Base-by-base conservation (phyloP, 2,888 invertebrate genomes). In the Chymomyza fuscimana region DNA sequence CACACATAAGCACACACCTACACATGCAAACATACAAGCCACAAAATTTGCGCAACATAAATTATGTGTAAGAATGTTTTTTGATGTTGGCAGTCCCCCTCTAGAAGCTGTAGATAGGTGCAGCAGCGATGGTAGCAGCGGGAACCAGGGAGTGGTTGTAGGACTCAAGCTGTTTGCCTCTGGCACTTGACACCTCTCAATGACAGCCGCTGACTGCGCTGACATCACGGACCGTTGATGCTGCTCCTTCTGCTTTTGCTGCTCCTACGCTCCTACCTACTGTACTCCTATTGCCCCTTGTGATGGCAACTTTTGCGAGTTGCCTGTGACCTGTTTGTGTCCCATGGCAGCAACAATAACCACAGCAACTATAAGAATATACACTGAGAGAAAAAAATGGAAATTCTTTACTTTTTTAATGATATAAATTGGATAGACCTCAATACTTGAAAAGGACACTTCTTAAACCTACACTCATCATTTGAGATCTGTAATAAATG, bases 171-270 rank as follows among this genome's bases (percentile, higher is more conserved):
- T 54, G 60, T 67, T 60, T 40, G 52, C 50, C 19, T 32, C 32
- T 69, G 72, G 29, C 88, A 88, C 85, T 86, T 86, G 85, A 86
- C 85, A 88, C 85, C 85, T 86, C 89, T 80, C 87, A 85, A 80
- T 86, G 85, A 85, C 85, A 85, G 81, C 79, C 86, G 86, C 81
- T 86, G 83, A 74, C 86, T 74, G 78, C 3, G 40, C 40, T 46
- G 40, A 46, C 40, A 46, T 46, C 40, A 46, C 12, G 40, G 40
- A 10, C 40, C 40, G 12, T 46, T 51, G 58, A 22, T 50, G 61
- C 40, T n/a, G 56, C 59, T 46, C 51, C 54, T 9, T n/a, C 32
- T 46, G 32, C 59, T 19, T 19, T 56, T 19, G 15, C 59, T 5
- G 10, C 15, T 5, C 5, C 52, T 29, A 15, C 25, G n/a, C 25